Evolutionary conservation across 2,888 invertebrate species (phyloP).

Genomic region (Meiosimyza platycephala): DNA sequence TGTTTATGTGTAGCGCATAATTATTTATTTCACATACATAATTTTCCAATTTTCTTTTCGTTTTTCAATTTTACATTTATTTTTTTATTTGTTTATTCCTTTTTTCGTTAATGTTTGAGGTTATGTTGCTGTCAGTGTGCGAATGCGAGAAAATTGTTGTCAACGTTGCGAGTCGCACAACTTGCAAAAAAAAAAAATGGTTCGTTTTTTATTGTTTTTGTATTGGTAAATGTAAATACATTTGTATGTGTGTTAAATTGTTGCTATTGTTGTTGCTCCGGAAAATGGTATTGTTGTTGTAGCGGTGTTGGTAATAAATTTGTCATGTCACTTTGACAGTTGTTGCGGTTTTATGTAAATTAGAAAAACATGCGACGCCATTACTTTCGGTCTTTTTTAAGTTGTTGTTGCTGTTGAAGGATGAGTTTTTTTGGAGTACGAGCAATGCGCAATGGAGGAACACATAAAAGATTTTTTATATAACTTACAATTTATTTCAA

Average conservation of each 20-base stretch:
- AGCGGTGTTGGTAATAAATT: slow-evolving; percentile 39
- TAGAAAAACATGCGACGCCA: slow-evolving; percentile 37
- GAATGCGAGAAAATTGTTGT: slow-evolving; percentile 37
- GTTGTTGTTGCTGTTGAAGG: too few relatives aligned
- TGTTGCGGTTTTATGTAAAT: slow-evolving; percentile 39
- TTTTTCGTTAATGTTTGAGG: not conserved
- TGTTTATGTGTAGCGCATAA: slow-evolving; percentile 29
- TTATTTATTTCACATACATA: slow-evolving; percentile 35
- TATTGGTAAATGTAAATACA: not conserved
- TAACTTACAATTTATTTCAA: too few relatives aligned
- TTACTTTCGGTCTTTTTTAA: slow-evolving; percentile 6
- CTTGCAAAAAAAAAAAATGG: slow-evolving; percentile 3
- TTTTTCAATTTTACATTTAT: slow-evolving; percentile 39
- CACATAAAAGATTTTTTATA: too few relatives aligned
- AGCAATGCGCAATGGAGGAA: too few relatives aligned
- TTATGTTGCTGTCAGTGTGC: slow-evolving; percentile 16
- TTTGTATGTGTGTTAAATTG: slow-evolving; percentile 36
- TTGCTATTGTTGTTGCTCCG: slow-evolving; percentile 19
- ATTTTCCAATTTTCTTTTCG: slow-evolving; percentile 40
- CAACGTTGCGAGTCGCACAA: slow-evolving; percentile 16
- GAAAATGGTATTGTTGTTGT: slow-evolving; percentile 27
- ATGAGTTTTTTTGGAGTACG: too few relatives aligned
- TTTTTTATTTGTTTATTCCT: not conserved
- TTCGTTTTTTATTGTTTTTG: slow-evolving; percentile 2
- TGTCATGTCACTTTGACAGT: slow-evolving; percentile 40